These are phyloP conservation scores for Drosophila melanosoma DNA, from an alignment of 2,888 invertebrate species.

Conservation along the genomic window DNA sequence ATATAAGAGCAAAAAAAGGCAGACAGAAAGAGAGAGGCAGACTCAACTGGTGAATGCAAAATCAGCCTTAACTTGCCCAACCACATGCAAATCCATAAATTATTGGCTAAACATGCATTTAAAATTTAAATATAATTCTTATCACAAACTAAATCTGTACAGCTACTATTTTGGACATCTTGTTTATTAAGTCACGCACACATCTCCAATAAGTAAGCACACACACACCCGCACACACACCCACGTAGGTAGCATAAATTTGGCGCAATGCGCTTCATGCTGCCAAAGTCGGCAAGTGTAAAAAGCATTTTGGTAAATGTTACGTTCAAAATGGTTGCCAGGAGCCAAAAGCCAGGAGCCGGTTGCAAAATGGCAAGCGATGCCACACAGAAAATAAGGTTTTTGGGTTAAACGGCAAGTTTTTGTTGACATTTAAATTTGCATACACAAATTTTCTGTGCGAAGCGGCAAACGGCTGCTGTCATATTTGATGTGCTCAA, in stretches of 20 bases:
- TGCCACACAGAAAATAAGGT: constrained; percentile 71
- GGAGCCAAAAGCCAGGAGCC: constrained; percentile 25
- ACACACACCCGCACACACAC: constrained; percentile 13
- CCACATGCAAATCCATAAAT: not conserved
- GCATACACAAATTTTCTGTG: constrained; percentile 71
- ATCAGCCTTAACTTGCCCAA: not conserved
- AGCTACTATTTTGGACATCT: constrained; percentile 1
- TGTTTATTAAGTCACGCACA: constrained; percentile 42
- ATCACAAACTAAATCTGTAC: not conserved
- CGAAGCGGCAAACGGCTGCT: constrained; percentile 48
- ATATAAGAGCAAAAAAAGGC: not conserved
- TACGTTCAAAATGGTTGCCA: constrained; percentile 51
- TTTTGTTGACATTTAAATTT: constrained; percentile 80
- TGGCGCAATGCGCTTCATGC: constrained; percentile 57
- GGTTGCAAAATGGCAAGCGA: constrained; percentile 56
- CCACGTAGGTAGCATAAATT: constrained; percentile 52
- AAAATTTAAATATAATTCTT: constrained; percentile 1
- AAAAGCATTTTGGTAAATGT: constrained; percentile 63
- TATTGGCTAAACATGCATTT: not conserved
- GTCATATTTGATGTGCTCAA: constrained; percentile 77
- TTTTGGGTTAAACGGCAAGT: constrained; percentile 80
- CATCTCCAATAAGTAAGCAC: constrained; percentile 45
- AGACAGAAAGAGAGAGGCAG: not conserved
- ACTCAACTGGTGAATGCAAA: no score
- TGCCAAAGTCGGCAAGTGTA: constrained; percentile 52